Percentiles rank a stretch among this genome's conserved stretches.
phyloP scores from a whole-genome alignment of 2,797 vertebrate genomes.

The Scolopax bukidnonensis region DNA sequence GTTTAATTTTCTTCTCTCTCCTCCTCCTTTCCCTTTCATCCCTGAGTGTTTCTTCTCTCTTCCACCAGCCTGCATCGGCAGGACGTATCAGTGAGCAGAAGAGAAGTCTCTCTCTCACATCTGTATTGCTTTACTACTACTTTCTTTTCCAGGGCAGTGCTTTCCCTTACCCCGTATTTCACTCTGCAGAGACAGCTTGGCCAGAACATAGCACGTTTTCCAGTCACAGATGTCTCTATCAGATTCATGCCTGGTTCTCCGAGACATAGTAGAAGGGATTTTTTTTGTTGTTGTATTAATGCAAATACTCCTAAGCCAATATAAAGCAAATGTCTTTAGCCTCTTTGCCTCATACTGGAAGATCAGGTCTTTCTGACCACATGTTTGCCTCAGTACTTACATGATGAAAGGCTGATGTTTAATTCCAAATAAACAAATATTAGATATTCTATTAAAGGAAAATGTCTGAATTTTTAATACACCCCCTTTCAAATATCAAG shows the following conservation, averaged over 20 bases:
- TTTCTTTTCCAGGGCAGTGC: not conserved
- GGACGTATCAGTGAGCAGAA: not conserved
- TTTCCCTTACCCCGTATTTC: slow-evolving; percentile 47
- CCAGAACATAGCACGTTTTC: slow-evolving; percentile 9
- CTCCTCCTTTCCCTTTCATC: not conserved
- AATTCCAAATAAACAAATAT: not conserved
- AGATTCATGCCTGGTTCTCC: not conserved
- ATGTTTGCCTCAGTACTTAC: not conserved
- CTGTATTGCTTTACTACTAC: not conserved
- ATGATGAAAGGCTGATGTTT: not conserved
- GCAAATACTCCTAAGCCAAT: not conserved
- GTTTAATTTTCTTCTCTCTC: not conserved
- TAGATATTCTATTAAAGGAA: not conserved
- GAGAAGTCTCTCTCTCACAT: not conserved
- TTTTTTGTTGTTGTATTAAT: not conserved
- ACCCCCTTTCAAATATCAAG: not conserved
- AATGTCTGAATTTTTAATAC: not conserved
- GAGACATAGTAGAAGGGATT: not conserved
- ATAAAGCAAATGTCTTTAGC: not conserved
- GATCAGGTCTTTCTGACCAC: not conserved
- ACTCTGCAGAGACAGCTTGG: slow-evolving; percentile 18
- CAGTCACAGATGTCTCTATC: slow-evolving; percentile 39
- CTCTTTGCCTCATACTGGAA: not conserved
- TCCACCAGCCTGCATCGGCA: not conserved
- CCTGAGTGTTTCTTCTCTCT: not conserved